Evolutionary conservation across 1,140 invertebrate species (phyloP).

Genomic region (Geopemphigus sp.): DNA sequence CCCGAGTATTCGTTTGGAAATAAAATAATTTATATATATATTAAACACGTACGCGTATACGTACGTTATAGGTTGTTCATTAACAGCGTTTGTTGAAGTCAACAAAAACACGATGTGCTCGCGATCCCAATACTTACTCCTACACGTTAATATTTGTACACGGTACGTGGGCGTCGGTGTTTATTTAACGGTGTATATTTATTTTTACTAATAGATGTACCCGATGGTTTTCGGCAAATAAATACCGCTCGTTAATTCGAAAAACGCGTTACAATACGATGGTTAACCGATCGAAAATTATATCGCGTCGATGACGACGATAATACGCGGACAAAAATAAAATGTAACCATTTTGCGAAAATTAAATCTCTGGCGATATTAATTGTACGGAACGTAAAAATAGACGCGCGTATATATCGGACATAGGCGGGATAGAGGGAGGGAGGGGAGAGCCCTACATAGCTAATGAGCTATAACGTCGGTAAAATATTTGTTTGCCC

Average conservation of each 20-base stretch:
- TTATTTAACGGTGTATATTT: background rate
- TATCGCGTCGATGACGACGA: constrained; percentile 2
- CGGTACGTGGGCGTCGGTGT: background rate
- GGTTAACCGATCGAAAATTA: background rate
- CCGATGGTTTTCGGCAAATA: background rate
- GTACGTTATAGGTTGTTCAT: background rate
- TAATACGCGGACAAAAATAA: constrained; percentile 23
- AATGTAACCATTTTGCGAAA: constrained; percentile 41
- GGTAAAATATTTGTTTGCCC: constrained; percentile 41
- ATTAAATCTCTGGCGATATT: constrained; percentile 17
- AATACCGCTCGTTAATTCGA: background rate
- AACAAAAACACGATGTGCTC: constrained; percentile 12
- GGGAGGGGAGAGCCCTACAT: background rate
- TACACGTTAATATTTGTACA: constrained; percentile 1
- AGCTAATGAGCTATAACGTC: constrained; percentile 40
- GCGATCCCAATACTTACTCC: constrained; percentile 6
- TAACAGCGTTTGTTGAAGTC: background rate
- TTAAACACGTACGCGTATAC: background rate
- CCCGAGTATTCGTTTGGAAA: background rate
- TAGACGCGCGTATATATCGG: constrained; percentile 3
- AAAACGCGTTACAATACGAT: background rate
- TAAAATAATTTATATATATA: background rate
- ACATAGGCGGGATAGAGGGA: constrained; percentile 11
- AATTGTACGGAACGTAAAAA: constrained; percentile 29
- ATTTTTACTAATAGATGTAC: background rate